Evolutionary conservation across 2,113 vertebrate species (phyloP).

Genomic region (Ardeotis arabs): DNA sequence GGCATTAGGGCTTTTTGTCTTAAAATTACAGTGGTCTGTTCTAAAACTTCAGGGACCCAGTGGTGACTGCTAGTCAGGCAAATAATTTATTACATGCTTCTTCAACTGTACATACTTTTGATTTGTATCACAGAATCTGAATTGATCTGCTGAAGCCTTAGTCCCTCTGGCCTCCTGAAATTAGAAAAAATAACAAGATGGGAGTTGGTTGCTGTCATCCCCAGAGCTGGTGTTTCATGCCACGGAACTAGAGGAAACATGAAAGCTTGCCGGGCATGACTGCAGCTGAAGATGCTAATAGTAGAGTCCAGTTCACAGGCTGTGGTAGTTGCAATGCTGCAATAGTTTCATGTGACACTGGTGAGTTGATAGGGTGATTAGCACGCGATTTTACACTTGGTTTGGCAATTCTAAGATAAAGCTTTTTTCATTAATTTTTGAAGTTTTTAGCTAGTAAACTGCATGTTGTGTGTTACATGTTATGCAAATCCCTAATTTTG

Average conservation of each 20-base stretch:
- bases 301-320: background rate
- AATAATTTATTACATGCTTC: background rate
- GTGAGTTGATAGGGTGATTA: background rate
- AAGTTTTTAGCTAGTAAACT: background rate
- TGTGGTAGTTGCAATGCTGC: background rate
- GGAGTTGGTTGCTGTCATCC: background rate
- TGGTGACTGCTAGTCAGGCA: background rate
- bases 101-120: background rate
- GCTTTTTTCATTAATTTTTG: background rate
- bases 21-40: background rate
- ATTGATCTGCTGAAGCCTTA: background rate
- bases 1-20: background rate
- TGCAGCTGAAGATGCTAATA: background rate
- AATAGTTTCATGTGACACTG: background rate
- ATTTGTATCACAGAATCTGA: background rate
- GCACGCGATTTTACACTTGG: background rate
- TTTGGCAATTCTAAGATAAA: background rate
- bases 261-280: background rate
- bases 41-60: background rate
- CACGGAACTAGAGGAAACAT: background rate
- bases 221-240: fast-evolving
- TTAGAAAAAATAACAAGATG: background rate
- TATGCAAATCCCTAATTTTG: background rate
- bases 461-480: fast-evolving
- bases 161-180: background rate